phyloP scores from a whole-genome alignment of 2,797 vertebrate species.

The Rhabdomys pumilio region DNA sequence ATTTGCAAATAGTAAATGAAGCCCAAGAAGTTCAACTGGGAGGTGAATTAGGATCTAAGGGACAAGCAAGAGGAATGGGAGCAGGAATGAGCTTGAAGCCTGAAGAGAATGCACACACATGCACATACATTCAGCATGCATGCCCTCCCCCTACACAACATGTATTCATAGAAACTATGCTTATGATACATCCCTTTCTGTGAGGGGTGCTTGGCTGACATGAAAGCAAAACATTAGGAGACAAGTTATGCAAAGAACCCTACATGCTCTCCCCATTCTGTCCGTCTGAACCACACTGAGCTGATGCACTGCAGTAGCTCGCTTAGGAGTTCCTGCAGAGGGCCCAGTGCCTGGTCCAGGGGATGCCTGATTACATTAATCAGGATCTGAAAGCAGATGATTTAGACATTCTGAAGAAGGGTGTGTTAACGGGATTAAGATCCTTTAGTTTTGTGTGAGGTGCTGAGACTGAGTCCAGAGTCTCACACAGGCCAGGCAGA shows the following conservation, averaged over 20 bases:
- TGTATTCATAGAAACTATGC: not conserved
- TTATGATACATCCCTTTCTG: not conserved
- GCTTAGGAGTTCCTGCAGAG: not conserved
- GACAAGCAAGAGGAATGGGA: too few species aligned
- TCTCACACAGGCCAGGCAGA: not conserved
- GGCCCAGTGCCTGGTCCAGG: not conserved
- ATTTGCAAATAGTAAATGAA: not conserved
- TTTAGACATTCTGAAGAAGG: not conserved
- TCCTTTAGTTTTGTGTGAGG: not conserved
- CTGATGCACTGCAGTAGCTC: accelerated
- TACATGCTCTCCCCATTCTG: too few species aligned
- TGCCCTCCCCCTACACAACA: not conserved
- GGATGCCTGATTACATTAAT: not conserved
- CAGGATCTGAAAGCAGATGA: not conserved
- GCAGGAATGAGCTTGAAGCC: not conserved
- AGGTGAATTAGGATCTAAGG: accelerated
- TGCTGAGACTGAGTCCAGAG: not conserved
- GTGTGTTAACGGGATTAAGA: not conserved
- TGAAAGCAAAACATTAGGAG: not conserved
- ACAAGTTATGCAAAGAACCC: accelerated
- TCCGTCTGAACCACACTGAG: not conserved
- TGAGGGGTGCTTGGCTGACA: not conserved
- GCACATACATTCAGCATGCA: not conserved
- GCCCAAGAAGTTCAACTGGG: accelerated
- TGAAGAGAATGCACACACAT: too few species aligned